Base-by-base conservation (phyloP, 2,888 invertebrate species). In the Hemaris fuciformis region DNA sequence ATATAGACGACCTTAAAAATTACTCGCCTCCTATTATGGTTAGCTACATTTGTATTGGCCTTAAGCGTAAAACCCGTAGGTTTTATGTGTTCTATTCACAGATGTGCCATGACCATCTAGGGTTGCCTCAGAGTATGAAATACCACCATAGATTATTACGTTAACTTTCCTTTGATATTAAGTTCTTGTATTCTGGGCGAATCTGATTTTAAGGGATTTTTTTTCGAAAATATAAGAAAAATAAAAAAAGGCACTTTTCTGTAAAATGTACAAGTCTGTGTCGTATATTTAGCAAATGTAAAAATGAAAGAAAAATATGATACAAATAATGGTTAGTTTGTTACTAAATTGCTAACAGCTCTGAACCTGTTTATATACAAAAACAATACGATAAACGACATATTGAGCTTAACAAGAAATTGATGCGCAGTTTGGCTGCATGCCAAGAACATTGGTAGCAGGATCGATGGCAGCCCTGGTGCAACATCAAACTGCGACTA, bases 31-130 rank as follows among this genome's bases (percentile, higher is more conserved):
- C 67, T 70, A 66, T 72, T 66, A 56, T 63, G 69, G 23, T 31
- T 57, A 60, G 64, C 45, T 60, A n/a, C 46, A 59, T 48, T 59
- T 59, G 59, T 59, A 59, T 66, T 70, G 68, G 69, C 71, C 74
- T 73, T 71, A 69, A 71, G 66, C 64, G 66, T 62, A 61, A 67
- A 70, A 69, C 62, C 53, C 58, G 60, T 68, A 67, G 68, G 65
- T 76, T 76, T 76, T 72, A 77, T 72, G 70, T 56, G 69, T 70
- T 69, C 72, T 72, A 77, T 77, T 79, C 76, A 79, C 42, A 48
- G 46, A 38, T 46, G 34, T 48, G 63, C 64, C 62, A 48, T 61
- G 64, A 63, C 58, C 43, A 38, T 38, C 25, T 53, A 53, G 53
- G 53, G 53, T 18, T 53, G 53, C 10, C 15, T 8, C 18, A 13